These are phyloP conservation scores for Eclectus roratus DNA, from an alignment of 2,113 vertebrate species.

Conservation along the genomic window DNA sequence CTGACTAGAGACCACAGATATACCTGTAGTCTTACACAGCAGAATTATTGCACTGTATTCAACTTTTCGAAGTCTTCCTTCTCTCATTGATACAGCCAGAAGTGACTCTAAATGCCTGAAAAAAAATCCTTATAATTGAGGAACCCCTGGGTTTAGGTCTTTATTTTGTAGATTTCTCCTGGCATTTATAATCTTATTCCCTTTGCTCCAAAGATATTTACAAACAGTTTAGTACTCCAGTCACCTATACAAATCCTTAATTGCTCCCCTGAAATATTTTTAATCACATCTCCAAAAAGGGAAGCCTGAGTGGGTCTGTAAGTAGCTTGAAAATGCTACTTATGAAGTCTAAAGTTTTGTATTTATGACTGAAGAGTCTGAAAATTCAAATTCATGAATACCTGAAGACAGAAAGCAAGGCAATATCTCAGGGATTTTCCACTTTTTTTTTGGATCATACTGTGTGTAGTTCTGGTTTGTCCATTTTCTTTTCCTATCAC, in stretches of 20 bases:
- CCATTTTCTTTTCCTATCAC: background rate
- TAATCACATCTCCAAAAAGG: background rate
- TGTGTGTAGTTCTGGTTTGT: background rate
- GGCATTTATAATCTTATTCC: background rate
- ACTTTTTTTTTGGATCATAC: accelerated
- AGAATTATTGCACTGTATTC: background rate
- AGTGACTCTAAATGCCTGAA: background rate
- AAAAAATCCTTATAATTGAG: accelerated
- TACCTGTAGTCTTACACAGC: accelerated
- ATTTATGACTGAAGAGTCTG: background rate
- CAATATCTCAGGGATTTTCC: background rate
- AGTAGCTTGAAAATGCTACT: background rate
- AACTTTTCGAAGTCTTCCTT: background rate
- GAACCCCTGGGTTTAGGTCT: background rate
- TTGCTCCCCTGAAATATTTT: background rate
- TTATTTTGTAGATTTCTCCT: background rate
- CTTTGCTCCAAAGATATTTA: background rate
- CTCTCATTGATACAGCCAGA: background rate
- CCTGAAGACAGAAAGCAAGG: background rate
- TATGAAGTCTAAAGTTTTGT: background rate
- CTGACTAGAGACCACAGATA: background rate
- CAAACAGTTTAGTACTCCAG: background rate
- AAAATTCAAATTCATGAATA: background rate
- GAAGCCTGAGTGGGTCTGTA: background rate
- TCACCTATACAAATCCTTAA: background rate